phyloP scores from a whole-genome alignment of 2,113 vertebrate species.

The Brachyhypopomus gauderio region DNA sequence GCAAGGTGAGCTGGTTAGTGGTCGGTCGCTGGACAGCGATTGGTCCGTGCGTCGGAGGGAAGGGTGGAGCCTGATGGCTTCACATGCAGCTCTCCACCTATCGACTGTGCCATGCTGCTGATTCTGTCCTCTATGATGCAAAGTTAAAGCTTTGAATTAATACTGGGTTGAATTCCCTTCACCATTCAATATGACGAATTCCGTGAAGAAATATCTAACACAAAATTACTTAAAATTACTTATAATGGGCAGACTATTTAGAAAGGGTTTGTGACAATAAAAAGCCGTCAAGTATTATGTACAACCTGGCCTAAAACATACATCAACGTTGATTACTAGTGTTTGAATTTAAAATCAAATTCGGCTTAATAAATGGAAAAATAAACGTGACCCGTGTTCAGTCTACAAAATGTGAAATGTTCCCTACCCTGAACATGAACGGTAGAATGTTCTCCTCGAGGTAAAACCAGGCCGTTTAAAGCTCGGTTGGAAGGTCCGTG shows the following conservation, averaged over 20 bases:
- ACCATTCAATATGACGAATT: not conserved
- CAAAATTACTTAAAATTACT: not conserved
- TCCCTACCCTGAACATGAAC: no score
- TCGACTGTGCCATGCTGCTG: no score
- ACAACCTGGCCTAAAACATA: not conserved
- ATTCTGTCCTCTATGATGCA: no score
- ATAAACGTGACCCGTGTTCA: no score
- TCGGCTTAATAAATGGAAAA: not conserved
- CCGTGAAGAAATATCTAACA: not conserved
- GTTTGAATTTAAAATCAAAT: not conserved
- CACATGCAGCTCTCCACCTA: no score
- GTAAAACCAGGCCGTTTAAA: no score
- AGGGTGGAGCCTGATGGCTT: not conserved
- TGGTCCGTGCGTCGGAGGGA: not conserved
- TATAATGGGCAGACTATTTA: not conserved
- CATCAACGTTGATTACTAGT: not conserved
- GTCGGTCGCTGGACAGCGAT: conserved; percentile 29
- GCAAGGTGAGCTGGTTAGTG: not conserved
- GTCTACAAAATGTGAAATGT: no score
- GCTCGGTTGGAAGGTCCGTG: no score
- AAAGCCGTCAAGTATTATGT: not conserved
- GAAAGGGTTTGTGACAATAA: not conserved
- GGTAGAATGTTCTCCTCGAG: no score
- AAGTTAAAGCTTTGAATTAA: no score
- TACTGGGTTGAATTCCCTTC: not conserved